phyloP scores from a whole-genome alignment of 2,113 vertebrate species.

The Nothobranchius furzeri region DNA sequence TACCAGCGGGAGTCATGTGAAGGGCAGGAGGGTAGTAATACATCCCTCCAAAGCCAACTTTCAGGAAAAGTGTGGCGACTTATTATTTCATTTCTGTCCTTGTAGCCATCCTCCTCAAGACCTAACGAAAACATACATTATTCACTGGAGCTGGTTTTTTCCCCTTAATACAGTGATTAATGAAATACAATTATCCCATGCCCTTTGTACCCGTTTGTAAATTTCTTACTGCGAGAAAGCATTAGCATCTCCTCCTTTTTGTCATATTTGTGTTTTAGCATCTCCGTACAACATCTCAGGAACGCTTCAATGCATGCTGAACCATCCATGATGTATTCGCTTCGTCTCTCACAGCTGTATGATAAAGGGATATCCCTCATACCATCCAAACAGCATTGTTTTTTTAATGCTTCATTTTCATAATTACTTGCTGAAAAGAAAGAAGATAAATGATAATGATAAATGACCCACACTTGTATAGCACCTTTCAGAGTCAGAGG shows the following conservation, averaged over 20 bases:
- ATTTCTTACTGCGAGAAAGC: slow-evolving; percentile 67
- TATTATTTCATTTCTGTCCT: slow-evolving; percentile 44
- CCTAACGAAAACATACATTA: slow-evolving; percentile 22
- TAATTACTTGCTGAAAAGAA: slow-evolving; percentile 72
- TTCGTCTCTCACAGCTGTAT: slow-evolving; percentile 76
- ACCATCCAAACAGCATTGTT: slow-evolving; percentile 83
- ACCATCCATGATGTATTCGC: slow-evolving; percentile 71
- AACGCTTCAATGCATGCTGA: slow-evolving; percentile 77
- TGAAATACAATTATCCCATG: too few relatives aligned
- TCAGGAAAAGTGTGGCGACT: slow-evolving; percentile 66
- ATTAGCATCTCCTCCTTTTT: slow-evolving; percentile 15
- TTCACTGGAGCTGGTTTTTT: too few relatives aligned
- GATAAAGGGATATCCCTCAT: slow-evolving; percentile 77
- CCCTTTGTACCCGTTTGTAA: slow-evolving; percentile 40
- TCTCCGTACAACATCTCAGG: slow-evolving; percentile 81
- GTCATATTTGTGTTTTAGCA: slow-evolving; percentile 26
- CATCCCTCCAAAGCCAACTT: slow-evolving; percentile 71
- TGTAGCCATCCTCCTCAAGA: slow-evolving; percentile 44
- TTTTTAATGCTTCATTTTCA: neutral
- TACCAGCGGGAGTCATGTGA: slow-evolving; percentile 8
- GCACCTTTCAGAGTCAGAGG: too few relatives aligned
- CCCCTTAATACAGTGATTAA: too few relatives aligned
- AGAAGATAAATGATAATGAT: too few relatives aligned
- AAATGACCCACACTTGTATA: too few relatives aligned
- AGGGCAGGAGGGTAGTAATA: slow-evolving; percentile 34